phyloP scores from a whole-genome alignment of 2,888 invertebrate species.

The Unio pictorum region DNA sequence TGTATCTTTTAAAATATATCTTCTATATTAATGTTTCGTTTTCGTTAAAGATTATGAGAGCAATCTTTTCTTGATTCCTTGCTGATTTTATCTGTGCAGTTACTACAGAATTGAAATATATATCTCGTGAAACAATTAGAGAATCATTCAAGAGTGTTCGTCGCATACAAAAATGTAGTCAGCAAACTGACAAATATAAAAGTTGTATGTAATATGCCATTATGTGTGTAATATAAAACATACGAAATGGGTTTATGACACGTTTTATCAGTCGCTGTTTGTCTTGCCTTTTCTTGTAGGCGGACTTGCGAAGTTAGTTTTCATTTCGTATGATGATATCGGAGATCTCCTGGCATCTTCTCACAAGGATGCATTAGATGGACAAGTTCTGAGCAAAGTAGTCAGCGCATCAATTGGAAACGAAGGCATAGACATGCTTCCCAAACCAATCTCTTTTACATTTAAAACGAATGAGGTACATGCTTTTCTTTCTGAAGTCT shows the following conservation, averaged over 20 bases:
- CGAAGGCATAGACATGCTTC: slow-evolving; percentile 10
- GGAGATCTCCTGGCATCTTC: slow-evolving; percentile 49
- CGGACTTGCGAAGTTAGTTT: slow-evolving; percentile 57
- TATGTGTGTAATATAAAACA: too few relatives aligned
- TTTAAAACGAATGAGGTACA: slow-evolving; percentile 53
- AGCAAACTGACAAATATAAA: too few relatives aligned
- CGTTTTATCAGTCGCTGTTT: background rate
- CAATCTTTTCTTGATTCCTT: too few relatives aligned
- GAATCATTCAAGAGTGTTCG: too few relatives aligned
- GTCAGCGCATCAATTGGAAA: slow-evolving; percentile 50
- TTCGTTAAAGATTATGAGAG: too few relatives aligned
- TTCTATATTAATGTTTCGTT: too few relatives aligned
- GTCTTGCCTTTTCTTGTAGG: slow-evolving; percentile 36
- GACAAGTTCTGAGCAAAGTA: slow-evolving; percentile 44
- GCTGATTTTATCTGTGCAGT: too few relatives aligned
- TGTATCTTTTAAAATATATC: too few relatives aligned
- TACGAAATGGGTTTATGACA: background rate
- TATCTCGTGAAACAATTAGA: too few relatives aligned
- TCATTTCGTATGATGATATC: slow-evolving; percentile 62
- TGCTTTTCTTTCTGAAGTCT: background rate
- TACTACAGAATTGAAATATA: too few relatives aligned
- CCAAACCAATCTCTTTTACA: slow-evolving; percentile 49
- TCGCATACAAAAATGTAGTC: too few relatives aligned
- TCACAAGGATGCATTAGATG: slow-evolving; percentile 12
- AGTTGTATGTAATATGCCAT: too few relatives aligned